Evolutionary conservation across 2,113 vertebrate species (phyloP), one percentile per base, ranked within the genome.

Genomic region (Mellivora capensis): DNA sequence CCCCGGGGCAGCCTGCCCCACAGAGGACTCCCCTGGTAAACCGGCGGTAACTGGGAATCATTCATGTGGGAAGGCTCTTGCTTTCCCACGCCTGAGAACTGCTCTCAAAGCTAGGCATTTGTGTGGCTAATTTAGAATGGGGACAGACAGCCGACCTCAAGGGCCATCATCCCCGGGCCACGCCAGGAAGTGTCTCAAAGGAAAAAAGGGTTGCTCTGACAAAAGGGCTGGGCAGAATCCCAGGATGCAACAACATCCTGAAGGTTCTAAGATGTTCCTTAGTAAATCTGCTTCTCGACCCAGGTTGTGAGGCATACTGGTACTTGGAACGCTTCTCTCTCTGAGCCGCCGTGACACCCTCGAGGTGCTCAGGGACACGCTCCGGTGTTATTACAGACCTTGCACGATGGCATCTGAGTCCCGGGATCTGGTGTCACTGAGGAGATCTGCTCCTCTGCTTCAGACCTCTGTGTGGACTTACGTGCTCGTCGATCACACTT

Each of bases 401-500:
- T 11, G 2, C n/a, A 4, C 0, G 0, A 0, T 42, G 37, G 82
- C 81, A 62, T 90, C 2, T 0, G 71, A 97, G 96, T 79, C 59
- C 79, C 0, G 0, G 49, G 69, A 21, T 93, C 74, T 76, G 80
- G 15, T n/a, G 0, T 96, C 93, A 69, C 42, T 0, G 1, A 34
- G 80, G 67, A 90, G 69, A 93, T 80, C 4, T 6, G 64, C 92
- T 12, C 64, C 95, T 89, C 49, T 54, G 44, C 87, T 17, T 93
- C 39, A 12, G 54, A 69, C 27, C 71, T 29, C 96, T 25, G 17
- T 80, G 0, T 11, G 79, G 79, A 79, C 42, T n/a, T 57, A 52
- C 42, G 1, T 91, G 80, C 90, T 94, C 74, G 49, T 93, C 64
- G 82, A 86, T 97, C 71, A 49, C 17, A 21, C 13, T 54, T 83